A percentile compares a stretch with the other conserved stretches of the same genome.
These are phyloP conservation scores for Rhombomys opimus DNA, from an alignment of 2,113 vertebrate genomes.

Conservation along the genomic window DNA sequence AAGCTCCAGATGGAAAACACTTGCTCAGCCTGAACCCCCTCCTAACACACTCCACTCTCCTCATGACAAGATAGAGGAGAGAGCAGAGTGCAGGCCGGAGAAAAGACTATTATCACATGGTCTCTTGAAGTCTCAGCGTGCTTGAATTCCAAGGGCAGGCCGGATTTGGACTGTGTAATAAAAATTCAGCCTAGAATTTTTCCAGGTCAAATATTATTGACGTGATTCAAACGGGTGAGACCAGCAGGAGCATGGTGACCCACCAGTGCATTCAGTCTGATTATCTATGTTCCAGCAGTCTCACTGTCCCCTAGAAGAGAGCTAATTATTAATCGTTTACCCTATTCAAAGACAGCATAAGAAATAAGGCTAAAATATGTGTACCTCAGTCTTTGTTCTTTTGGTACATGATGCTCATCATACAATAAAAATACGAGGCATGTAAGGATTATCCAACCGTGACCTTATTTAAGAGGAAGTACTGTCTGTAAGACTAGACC, in stretches of 20 bases:
- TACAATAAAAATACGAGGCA: background rate
- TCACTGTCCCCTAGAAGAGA: background rate
- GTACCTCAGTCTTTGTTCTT: background rate
- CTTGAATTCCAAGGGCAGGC: background rate
- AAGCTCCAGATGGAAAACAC: background rate
- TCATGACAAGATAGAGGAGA: background rate
- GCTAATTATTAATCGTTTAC: background rate
- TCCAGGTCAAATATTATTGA: background rate
- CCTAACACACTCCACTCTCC: background rate
- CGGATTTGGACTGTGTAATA: background rate
- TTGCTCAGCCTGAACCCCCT: background rate
- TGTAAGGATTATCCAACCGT: background rate
- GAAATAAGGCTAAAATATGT: background rate
- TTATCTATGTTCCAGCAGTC: background rate
- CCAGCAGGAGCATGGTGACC: no score
- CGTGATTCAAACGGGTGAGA: background rate
- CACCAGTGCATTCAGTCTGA: background rate
- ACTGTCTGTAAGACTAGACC: background rate
- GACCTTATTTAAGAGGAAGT: background rate
- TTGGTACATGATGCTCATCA: background rate
- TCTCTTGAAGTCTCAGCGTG: background rate
- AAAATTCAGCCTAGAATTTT: background rate
- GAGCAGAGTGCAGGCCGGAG: background rate
- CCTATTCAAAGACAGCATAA: background rate
- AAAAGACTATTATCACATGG: no score